Base-by-base conservation (phyloP, 64 coral and sea anemone species). In the Trachythela sp. region DNA sequence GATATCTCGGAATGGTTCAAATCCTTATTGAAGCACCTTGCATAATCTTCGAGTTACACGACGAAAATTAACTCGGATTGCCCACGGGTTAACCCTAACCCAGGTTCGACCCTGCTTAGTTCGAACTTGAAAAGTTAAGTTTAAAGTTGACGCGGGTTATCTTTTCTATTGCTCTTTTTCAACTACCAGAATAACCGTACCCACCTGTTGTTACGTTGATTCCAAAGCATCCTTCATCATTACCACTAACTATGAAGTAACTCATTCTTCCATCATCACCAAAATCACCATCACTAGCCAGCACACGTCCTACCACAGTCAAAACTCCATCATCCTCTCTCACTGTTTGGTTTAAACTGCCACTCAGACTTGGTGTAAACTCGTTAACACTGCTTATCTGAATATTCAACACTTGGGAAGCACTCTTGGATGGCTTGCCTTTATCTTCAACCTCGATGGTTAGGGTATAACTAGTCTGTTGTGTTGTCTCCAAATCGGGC, bases 321-420 rank as follows among this genome's bases (percentile, higher is more conserved):
- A 87, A 88, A 9, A 36, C 48, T 3, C 36, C 18, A 20, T 87
- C 39, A 39, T 92, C 88, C 60, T 97, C 95, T 15, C 83, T 39
- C 8, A 97, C 67, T 14, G 42, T 22, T 38, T 85, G 40, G 54
- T 70, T 83, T 72, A 92, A 92, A 31, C 9, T 80, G 9, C 67
- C 76, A 15, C 70, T 42, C 29, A 94, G 89, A 13, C 39, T 64
- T 5, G 93, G 95, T 0, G 85, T 58, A 35, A 94, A 94, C 85
- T 97, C 95, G 29, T 97, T 97, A 11, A 94, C 91, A 83, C 92
- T 90, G 30, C 15, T 58, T 35, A 97, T 31, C 10, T 84, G 77
- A 64, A 97, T 27, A n/a, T 88, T 87, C 0, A 97, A 35, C 2
- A 40, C 75, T 51, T 85, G 90, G 1, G 70, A 76, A 22, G 86